Evolutionary conservation across 2,797 vertebrate species (phyloP).

Genomic region (Eupleurogrammus muticus): DNA sequence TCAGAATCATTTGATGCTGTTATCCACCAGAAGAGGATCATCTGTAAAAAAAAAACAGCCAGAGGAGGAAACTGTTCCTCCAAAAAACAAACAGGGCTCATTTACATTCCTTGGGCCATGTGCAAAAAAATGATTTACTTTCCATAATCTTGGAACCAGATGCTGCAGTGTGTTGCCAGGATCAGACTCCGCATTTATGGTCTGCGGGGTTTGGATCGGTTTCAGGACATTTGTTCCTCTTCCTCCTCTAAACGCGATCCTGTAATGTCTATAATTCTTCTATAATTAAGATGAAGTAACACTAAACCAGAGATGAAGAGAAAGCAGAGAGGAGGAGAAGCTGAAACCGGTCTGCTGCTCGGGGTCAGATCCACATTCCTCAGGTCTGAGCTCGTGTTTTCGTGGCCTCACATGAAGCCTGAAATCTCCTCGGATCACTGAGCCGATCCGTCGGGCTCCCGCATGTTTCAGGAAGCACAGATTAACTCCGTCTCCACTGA

Average conservation of each 20-base stretch:
- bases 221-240: not conserved
- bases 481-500: too few species aligned
- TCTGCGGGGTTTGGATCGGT: not conserved
- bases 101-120: conserved; percentile 4
- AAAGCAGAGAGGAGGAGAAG: not conserved
- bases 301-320: not conserved
- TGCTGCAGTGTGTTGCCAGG: not conserved
- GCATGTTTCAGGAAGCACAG: too few species aligned
- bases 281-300: not conserved
- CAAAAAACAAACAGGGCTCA: not conserved
- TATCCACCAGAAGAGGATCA: not conserved
- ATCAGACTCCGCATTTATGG: not conserved
- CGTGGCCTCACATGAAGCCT: conserved; percentile 36
- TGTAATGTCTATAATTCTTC: not conserved
- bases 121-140: conserved; percentile 2
- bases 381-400: conserved; percentile 68
- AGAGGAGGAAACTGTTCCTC: conserved; percentile 11
- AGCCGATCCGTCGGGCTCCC: conserved; percentile 20
- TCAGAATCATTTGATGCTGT: conserved; percentile 5
- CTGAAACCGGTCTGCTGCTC: too few species aligned
- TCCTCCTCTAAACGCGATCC: not conserved
- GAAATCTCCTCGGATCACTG: conserved; percentile 48
- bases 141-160: not conserved
- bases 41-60: conserved; percentile 4
- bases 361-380: conserved; percentile 73